phyloP scores from a whole-genome alignment of 2,888 invertebrate species.

The Marronus borbonicus region DNA sequence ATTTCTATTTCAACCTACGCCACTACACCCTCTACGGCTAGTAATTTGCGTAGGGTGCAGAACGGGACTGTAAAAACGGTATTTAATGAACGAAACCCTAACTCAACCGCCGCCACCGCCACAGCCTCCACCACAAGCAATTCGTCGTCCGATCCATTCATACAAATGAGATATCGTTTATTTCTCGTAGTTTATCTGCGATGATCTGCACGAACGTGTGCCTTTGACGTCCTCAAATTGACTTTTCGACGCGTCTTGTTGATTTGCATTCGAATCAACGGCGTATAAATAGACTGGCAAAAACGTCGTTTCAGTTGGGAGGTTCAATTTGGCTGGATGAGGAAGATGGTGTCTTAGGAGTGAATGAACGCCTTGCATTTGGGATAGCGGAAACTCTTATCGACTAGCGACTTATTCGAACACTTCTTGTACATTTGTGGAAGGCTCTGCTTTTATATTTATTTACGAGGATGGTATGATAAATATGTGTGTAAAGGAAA shows the following conservation, averaged over 20 bases:
- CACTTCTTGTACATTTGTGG: too few species aligned
- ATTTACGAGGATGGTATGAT: too few species aligned
- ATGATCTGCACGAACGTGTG: conserved; percentile 56
- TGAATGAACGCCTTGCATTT: too few species aligned
- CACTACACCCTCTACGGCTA: not conserved
- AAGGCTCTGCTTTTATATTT: too few species aligned
- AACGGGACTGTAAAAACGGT: conserved; percentile 65
- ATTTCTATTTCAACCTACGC: too few species aligned
- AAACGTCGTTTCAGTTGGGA: too few species aligned
- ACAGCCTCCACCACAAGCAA: not conserved
- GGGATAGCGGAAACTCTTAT: too few species aligned
- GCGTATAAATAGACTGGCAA: not conserved
- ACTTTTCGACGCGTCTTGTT: conserved; percentile 58
- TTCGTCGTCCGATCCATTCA: conserved; percentile 15
- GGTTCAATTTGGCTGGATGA: too few species aligned
- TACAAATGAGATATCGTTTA: conserved; percentile 52
- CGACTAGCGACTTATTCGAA: too few species aligned
- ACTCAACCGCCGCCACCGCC: conserved; percentile 2
- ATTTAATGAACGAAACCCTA: conserved; percentile 52
- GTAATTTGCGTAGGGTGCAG: conserved; percentile 54
- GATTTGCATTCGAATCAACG: conserved; percentile 58
- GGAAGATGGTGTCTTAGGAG: too few species aligned
- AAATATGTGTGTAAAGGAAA: too few species aligned
- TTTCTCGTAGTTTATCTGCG: conserved; percentile 53
- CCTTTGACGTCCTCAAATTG: conserved; percentile 61